phyloP scores from a whole-genome alignment of 37 sponge, comb jelly and placozoan genomes.

The Chondrilla cf. caribensis region DNA sequence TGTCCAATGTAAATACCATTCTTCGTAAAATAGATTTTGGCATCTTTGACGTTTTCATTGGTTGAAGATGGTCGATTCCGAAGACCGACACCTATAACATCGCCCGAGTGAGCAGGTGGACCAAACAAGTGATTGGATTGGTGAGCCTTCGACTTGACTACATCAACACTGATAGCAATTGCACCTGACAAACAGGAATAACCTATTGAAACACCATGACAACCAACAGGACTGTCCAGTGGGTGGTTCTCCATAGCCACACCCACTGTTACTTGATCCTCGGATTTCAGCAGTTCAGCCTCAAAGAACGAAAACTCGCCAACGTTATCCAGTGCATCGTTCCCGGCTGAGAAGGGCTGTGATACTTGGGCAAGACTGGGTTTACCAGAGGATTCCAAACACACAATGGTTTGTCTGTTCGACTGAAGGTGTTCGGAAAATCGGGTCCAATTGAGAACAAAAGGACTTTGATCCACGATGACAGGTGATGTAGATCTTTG shows the following conservation, averaged over 20 bases:
- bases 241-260: slow-evolving; percentile 40
- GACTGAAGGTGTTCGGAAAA: too few species aligned
- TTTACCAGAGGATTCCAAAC: not conserved
- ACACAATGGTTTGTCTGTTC: too few species aligned
- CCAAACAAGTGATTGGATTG: slow-evolving; percentile 47
- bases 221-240: slow-evolving; percentile 34
- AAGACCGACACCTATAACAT: slow-evolving; percentile 54
- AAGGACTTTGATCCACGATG: too few species aligned
- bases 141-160: too few species aligned
- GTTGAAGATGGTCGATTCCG: not conserved
- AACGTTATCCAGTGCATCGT: too few species aligned
- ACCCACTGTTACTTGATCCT: slow-evolving; percentile 37
- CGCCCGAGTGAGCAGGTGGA: slow-evolving; percentile 31
- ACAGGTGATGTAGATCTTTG: too few species aligned
- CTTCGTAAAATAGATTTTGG: slow-evolving; percentile 34
- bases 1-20: slow-evolving; percentile 62
- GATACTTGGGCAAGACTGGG: slow-evolving; percentile 6
- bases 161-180: slow-evolving; percentile 42
- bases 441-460: too few species aligned
- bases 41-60: too few species aligned
- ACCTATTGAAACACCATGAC: slow-evolving; percentile 40
- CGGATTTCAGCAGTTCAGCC: slow-evolving; percentile 35
- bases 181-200: slow-evolving; percentile 47
- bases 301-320: slow-evolving; percentile 43
- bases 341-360: too few species aligned